phyloP scores from a whole-genome alignment of 2,797 vertebrate genomes.

The Trematomus bernacchii region DNA sequence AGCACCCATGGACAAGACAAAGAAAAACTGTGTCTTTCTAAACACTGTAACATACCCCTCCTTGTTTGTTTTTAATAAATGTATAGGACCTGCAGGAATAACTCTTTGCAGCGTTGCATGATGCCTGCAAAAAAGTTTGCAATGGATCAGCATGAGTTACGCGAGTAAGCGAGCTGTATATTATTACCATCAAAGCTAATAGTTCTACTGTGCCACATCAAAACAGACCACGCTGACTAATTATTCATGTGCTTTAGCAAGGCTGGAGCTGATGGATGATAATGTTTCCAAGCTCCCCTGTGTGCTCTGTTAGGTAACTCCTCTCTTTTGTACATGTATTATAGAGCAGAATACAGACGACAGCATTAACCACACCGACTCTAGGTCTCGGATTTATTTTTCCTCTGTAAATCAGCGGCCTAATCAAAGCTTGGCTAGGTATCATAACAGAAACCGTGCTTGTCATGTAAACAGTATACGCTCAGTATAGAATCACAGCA shows the following conservation, averaged over 20 bases:
- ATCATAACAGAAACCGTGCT: not conserved
- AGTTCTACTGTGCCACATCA: conserved; percentile 61
- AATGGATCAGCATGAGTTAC: conserved; percentile 28
- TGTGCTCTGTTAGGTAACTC: conserved; percentile 50
- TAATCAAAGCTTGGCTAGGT: conserved; percentile 18
- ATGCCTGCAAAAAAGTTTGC: conserved; percentile 33
- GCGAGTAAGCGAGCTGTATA: conserved; percentile 30
- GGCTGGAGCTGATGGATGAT: conserved; percentile 69
- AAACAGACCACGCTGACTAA: conserved; percentile 59
- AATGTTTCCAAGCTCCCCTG: conserved; percentile 63
- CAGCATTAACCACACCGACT: conserved; percentile 41
- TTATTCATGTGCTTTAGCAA: conserved; percentile 67
- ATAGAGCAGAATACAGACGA: conserved; percentile 57
- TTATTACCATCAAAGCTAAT: conserved; percentile 59
- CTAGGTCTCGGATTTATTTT: conserved; percentile 35
- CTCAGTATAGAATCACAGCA: not conserved
- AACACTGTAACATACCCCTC: not conserved
- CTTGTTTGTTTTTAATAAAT: conserved; percentile 1
- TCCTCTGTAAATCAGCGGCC: conserved; percentile 39
- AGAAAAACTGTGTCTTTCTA: not conserved
- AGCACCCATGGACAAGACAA: not conserved
- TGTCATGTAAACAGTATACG: conserved; percentile 15
- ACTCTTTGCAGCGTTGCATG: conserved; percentile 15
- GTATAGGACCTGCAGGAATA: conserved; percentile 19
- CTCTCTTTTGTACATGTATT: conserved; percentile 37